Conservation (phyloP, 2,888 invertebrate genomes). For the Drosophila parthenogenetica region DNA sequence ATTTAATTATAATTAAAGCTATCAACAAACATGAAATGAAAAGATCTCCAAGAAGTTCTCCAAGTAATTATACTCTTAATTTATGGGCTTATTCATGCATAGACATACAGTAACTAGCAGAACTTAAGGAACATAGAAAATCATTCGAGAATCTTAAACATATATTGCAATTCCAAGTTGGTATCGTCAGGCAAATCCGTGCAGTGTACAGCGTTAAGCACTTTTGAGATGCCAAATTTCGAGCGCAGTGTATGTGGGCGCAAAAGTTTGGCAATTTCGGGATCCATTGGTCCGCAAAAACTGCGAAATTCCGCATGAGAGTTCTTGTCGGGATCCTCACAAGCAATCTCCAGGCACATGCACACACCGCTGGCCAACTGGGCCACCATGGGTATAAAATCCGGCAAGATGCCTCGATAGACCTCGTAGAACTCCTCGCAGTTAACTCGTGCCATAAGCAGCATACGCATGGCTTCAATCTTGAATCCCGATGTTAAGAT, state of each 20-base stretch:
- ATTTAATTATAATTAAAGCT: neutral
- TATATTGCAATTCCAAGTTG: slow-evolving; percentile 92
- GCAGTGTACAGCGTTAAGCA: slow-evolving; percentile 96
- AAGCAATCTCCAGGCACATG: slow-evolving; percentile 93
- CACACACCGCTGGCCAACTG: slow-evolving; percentile 94
- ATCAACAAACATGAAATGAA: neutral
- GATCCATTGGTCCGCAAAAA: slow-evolving; percentile 95
- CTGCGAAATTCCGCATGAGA: slow-evolving; percentile 91
- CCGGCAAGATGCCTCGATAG: slow-evolving; percentile 94
- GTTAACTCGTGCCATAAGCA: slow-evolving; percentile 91
- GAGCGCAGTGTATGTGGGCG: slow-evolving; percentile 94
- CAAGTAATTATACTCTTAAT: slow-evolving; percentile 9
- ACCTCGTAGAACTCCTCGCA: slow-evolving; percentile 97
- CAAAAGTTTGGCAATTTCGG: slow-evolving; percentile 94
- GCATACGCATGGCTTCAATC: slow-evolving; percentile 92
- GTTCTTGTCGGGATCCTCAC: slow-evolving; percentile 86
- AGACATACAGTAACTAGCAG: slow-evolving; percentile 5
- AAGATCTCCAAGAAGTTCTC: neutral
- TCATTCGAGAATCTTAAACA: slow-evolving; percentile 89
- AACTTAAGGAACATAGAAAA: neutral
- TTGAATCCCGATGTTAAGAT: slow-evolving; percentile 92
- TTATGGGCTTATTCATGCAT: slow-evolving; percentile 1
- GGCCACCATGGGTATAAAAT: slow-evolving; percentile 93
- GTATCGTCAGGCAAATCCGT: slow-evolving; percentile 97
- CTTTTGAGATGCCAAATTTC: slow-evolving; percentile 92